Base-by-base conservation (phyloP, 2,113 vertebrate genomes). In the Coturnix japonica region DNA sequence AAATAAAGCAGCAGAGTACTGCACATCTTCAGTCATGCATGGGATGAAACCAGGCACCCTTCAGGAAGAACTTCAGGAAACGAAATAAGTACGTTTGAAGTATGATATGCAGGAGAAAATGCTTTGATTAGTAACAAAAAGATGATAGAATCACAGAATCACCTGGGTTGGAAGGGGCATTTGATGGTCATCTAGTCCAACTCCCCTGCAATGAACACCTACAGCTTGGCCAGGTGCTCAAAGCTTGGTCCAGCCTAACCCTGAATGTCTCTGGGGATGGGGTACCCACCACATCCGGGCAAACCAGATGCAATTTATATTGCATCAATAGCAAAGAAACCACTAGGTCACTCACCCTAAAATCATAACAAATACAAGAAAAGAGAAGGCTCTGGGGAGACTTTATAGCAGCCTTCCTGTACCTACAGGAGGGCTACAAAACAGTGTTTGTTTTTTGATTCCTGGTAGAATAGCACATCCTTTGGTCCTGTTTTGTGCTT, bases 41-140 rank as follows among this genome's bases (percentile, higher is more conserved):
- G 17, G 51, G 13, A 13, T 60, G 33, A 28, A 54, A 85, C 71
- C 91, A 88, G 69, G 90, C 81, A 96, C 82, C 69, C 61, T 80
- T 47, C 81, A 64, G 75, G 30, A 70, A 79, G 3, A 10, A 65
- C 67, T 95, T 83, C 46, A 91, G 51, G 26, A 53, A 53, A 56
- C 65, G 93, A 88, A 91, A 51, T n/a, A 76, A 43, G 80, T 67
- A 59, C 51, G 56, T 65, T 85, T 96, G 83, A 49, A 41, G 35
- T 13, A 18, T 1, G 6, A 47, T 53, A 61, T 26, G 7, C 0
- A 1, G 18, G 19, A 53, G 59, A 65, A 88, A 78, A 79, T 22
- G 7, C 8, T 51, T 66, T 33, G 3, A 67, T 82, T 76, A 41
- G 17, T 43, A 91, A 95, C 23, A 69, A 65, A 87, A 76, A 35